These are phyloP conservation scores for Cosmia trapezina DNA, from an alignment of 2,888 invertebrate genomes.

Conservation along the genomic window DNA sequence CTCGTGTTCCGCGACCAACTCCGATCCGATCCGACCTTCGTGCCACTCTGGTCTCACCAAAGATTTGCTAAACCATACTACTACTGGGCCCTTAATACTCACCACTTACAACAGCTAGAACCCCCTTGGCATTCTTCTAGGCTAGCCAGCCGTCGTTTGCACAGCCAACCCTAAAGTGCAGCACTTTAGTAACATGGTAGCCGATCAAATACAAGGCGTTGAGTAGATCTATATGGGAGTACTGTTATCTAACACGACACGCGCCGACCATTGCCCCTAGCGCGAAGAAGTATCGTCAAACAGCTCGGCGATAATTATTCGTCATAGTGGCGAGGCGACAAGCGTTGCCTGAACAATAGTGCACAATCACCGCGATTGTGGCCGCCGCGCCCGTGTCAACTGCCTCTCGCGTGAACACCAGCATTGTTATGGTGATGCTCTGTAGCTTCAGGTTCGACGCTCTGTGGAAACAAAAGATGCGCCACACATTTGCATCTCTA, in stretches of 20 bases:
- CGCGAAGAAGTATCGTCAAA: constrained; percentile 68
- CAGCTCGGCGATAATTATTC: constrained; percentile 76
- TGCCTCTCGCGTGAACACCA: constrained; percentile 82
- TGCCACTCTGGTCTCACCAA: constrained; percentile 63
- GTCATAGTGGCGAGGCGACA: constrained; percentile 73
- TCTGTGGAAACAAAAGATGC: constrained; percentile 83
- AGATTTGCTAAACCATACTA: constrained; percentile 49
- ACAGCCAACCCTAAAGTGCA: background rate
- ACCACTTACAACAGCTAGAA: background rate
- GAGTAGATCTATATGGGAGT: constrained; percentile 72
- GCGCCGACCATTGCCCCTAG: constrained; percentile 75
- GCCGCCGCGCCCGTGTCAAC: constrained; percentile 82
- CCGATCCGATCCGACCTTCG: constrained; percentile 74
- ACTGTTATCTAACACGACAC: constrained; percentile 74
- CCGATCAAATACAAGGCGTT: constrained; percentile 37
- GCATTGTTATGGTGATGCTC: constrained; percentile 87
- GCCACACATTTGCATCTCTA: constrained; percentile 82
- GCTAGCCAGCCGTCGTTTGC: background rate
- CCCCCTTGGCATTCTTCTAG: background rate
- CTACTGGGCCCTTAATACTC: background rate
- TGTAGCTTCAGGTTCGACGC: constrained; percentile 80
- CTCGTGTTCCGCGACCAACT: constrained; percentile 79
- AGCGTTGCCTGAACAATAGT: constrained; percentile 83
- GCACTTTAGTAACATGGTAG: constrained; percentile 1
- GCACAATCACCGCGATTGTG: constrained; percentile 84